A percentile compares a stretch with the other conserved stretches of the same genome.
These are phyloP conservation scores for Eulemur macaco DNA, from an alignment of 2,113 vertebrate genomes.

Conservation along the genomic window DNA sequence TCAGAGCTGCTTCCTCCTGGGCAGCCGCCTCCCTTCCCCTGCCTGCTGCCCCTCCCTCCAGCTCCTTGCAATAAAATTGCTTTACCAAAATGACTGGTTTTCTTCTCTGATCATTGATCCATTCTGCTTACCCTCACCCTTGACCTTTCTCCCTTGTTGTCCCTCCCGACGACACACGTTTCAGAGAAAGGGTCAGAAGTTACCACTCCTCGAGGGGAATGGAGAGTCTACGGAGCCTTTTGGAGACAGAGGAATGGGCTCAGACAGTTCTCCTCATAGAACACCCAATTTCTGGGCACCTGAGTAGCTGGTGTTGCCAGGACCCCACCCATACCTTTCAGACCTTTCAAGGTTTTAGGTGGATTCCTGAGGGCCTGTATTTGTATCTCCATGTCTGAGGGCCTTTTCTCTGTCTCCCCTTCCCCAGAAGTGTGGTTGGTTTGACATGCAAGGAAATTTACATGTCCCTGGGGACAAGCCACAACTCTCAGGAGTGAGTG, in stretches of 20 bases:
- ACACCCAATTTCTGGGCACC: not conserved
- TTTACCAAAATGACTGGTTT: not conserved
- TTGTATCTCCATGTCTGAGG: not conserved
- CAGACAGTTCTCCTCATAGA: accelerated
- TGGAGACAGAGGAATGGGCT: not conserved
- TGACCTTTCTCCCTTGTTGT: too few species aligned
- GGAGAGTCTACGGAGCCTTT: not conserved
- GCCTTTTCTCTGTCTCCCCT: not conserved
- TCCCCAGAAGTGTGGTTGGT: not conserved
- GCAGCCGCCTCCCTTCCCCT: not conserved
- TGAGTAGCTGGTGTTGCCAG: not conserved
- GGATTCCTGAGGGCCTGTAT: accelerated
- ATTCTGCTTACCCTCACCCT: too few species aligned
- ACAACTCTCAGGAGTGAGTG: not conserved
- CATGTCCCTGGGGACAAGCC: not conserved
- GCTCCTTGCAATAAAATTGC: not conserved
- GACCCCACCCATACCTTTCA: not conserved
- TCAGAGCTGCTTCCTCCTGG: not conserved
- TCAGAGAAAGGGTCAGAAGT: not conserved
- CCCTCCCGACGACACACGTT: not conserved
- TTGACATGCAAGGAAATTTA: not conserved
- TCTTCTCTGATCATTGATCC: not conserved
- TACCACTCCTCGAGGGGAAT: not conserved
- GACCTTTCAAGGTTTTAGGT: not conserved
- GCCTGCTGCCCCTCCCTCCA: too few species aligned